phyloP scores from a whole-genome alignment of 1,140 invertebrate species.

The Popillia japonica region DNA sequence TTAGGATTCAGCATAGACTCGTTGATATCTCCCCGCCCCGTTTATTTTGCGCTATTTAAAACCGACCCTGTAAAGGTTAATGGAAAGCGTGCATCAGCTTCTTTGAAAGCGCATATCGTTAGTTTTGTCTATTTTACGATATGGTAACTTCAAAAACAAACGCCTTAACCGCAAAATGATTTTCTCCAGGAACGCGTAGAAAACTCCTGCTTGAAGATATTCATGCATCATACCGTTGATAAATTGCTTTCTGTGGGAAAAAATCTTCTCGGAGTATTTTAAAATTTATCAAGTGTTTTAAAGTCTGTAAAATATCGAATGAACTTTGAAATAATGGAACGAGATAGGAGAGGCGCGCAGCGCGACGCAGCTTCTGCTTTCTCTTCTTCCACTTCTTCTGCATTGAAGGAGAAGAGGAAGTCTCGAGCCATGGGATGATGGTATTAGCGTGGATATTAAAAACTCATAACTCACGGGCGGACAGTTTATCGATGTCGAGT shows the following conservation, averaged over 20 bases:
- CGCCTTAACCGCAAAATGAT: neutral
- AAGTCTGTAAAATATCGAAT: slow-evolving; percentile 38
- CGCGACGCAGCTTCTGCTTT: neutral
- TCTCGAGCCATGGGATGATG: neutral
- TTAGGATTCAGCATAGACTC: no score
- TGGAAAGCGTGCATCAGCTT: neutral
- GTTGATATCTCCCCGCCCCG: no score
- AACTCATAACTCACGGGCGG: slow-evolving; percentile 46
- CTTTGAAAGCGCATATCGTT: neutral
- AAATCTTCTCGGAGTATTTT: neutral
- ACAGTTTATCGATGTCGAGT: slow-evolving; percentile 49
- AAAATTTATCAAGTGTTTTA: slow-evolving; percentile 39
- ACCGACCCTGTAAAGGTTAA: no score
- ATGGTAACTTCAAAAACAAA: neutral
- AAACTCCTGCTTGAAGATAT: slow-evolving; percentile 11
- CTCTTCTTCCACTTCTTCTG: no score
- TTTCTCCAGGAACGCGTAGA: slow-evolving; percentile 5
- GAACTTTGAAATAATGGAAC: slow-evolving; percentile 34
- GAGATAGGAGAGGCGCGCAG: slow-evolving; percentile 8
- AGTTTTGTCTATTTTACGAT: slow-evolving; percentile 9
- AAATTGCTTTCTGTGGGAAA: slow-evolving; percentile 28
- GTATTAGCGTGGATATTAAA: slow-evolving; percentile 48
- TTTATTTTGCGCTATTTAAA: no score
- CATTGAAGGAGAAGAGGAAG: neutral
- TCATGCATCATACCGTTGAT: slow-evolving; percentile 33